These are phyloP conservation scores for Tricholauxania praeusta DNA, from an alignment of 2,888 invertebrate species.

Conservation along the genomic window DNA sequence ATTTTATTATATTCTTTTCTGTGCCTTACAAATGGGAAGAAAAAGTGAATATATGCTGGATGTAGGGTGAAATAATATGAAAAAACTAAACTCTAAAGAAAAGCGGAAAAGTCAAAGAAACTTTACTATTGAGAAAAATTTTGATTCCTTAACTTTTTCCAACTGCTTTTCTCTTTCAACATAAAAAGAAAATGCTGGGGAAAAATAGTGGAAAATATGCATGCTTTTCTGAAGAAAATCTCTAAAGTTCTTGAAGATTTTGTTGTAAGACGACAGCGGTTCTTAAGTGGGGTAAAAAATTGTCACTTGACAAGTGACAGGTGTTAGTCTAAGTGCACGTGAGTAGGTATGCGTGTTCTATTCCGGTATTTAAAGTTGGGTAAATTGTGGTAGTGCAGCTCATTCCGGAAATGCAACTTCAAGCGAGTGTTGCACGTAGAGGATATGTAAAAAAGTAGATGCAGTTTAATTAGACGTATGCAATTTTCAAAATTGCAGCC, in stretches of 20 bases:
- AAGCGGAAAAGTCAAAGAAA: conserved; percentile 22
- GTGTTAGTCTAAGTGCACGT: neutral
- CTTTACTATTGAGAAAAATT: neutral
- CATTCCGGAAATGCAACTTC: too few relatives aligned
- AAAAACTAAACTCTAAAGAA: neutral
- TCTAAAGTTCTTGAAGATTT: neutral
- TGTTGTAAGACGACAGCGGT: neutral
- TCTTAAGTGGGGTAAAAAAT: neutral
- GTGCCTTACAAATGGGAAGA: too few relatives aligned
- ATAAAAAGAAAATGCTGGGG: neutral
- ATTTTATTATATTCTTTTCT: too few relatives aligned
- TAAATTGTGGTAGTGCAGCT: too few relatives aligned
- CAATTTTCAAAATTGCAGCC: too few relatives aligned
- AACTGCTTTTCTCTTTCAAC: neutral
- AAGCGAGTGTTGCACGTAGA: too few relatives aligned
- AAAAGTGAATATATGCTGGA: too few relatives aligned
- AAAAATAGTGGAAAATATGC: neutral
- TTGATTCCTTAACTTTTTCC: neutral
- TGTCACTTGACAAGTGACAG: neutral
- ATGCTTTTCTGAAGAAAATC: neutral
- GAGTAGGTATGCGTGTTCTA: too few relatives aligned
- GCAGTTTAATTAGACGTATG: too few relatives aligned
- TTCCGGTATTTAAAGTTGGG: too few relatives aligned
- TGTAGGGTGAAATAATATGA: neutral
- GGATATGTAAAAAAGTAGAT: too few relatives aligned